These are phyloP conservation scores for Platorchestia sp. DNA, from an alignment of 1,140 invertebrate species.

Conservation along the genomic window DNA sequence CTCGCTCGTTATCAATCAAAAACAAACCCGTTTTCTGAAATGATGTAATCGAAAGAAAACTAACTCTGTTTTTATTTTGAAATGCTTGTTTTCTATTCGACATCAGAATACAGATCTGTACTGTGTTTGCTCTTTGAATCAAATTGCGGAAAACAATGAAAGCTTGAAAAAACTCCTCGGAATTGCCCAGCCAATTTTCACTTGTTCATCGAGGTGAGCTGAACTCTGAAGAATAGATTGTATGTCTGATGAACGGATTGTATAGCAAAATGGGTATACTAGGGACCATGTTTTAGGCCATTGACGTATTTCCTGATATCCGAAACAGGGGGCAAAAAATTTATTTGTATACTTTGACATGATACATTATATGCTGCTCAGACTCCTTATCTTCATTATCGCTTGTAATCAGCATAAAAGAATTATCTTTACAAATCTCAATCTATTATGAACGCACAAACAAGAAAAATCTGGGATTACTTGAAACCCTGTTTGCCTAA, in stretches of 20 bases:
- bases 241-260: background rate
- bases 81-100: background rate
- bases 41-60: no score
- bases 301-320: no score
- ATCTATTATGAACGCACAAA: background rate
- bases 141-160: no score
- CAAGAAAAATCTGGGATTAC: background rate
- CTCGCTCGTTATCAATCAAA: no score
- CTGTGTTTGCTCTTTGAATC: background rate
- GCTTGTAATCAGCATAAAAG: no score
- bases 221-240: background rate
- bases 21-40: no score
- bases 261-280: background rate
- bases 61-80: background rate
- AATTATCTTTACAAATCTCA: no score
- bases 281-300: no score
- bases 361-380: no score
- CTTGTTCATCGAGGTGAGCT: background rate
- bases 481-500: background rate
- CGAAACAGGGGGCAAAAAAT: no score
- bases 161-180: background rate
- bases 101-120: background rate
- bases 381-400: no score
- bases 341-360: no score
- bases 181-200: background rate